Percentiles rank a stretch among this genome's conserved stretches.
phyloP scores from a whole-genome alignment of 2,797 vertebrate genomes.

The Discoglossus pictus region DNA sequence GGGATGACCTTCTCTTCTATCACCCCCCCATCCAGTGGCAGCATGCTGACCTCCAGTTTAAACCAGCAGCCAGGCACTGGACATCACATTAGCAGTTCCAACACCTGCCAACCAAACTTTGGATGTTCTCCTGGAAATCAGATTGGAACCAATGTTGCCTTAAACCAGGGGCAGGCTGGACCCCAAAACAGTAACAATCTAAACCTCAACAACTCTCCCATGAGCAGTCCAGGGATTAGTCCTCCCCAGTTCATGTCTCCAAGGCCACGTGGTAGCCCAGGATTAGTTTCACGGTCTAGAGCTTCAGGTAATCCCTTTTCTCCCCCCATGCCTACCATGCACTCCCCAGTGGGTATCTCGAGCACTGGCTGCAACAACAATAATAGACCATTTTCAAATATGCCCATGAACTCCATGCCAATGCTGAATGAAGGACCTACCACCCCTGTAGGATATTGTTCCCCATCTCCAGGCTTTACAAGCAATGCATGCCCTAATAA shows the following conservation, averaged over 20 bases:
- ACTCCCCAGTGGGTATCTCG: slow-evolving; percentile 72
- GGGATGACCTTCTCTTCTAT: slow-evolving; percentile 63
- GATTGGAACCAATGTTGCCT: slow-evolving; percentile 74
- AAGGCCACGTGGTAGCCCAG: slow-evolving; percentile 83
- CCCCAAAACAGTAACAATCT: slow-evolving; percentile 73
- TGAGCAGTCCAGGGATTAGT: slow-evolving; percentile 83
- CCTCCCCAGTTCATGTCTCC: slow-evolving; percentile 89
- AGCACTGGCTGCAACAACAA: slow-evolving; percentile 59
- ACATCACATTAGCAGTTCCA: slow-evolving; percentile 73
- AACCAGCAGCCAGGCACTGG: slow-evolving; percentile 72
- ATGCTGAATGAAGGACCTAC: slow-evolving; percentile 64
- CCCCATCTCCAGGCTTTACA: slow-evolving; percentile 69
- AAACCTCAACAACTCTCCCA: slow-evolving; percentile 71
- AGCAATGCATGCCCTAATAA: slow-evolving; percentile 58
- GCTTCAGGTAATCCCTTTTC: slow-evolving; percentile 84
- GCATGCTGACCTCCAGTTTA: slow-evolving; percentile 66
- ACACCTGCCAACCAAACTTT: slow-evolving; percentile 71
- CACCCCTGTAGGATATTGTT: slow-evolving; percentile 71
- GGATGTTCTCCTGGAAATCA: slow-evolving; percentile 78
- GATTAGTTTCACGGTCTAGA: slow-evolving; percentile 78
- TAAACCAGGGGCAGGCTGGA: slow-evolving; percentile 70
- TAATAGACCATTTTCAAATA: slow-evolving; percentile 60
- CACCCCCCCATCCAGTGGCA: slow-evolving; percentile 72
- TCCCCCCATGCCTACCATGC: slow-evolving; percentile 75
- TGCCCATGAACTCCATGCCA: slow-evolving; percentile 65